Evolutionary conservation across 2,888 invertebrate genomes (phyloP), one percentile per base, ranked within the genome.

Genomic region (Tenodera sinensis): DNA sequence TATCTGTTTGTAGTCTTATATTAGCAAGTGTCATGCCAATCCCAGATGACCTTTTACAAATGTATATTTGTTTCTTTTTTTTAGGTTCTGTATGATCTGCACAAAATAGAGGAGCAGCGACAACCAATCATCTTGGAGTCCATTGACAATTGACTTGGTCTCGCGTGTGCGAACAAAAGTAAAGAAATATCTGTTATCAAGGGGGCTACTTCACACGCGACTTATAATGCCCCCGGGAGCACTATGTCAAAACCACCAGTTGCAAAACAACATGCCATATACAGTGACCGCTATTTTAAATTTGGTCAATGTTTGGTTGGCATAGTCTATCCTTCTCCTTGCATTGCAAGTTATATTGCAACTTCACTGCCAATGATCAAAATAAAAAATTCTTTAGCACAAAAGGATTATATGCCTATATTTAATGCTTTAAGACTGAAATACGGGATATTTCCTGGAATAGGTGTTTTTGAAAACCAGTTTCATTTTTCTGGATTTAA

Each of bases 21-120:
- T 42, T 42, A 42, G 12, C 42, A 42, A 42, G 7, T 34, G 7
- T 7, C 34, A 34, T n/a, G 30, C 15, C 27, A 30, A 83, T 42
- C 25, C 42, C 20, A n/a, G 20, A 4, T n/a, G 83, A 82, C 42
- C 84, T 84, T 89, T 27, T 27, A 87, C 88, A 12, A 71, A 85
- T 71, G 6, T 85, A 34, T 9, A 47, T 84, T 84, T 20, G 20
- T 42, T 89, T 91, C 90, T 4, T 81, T 88, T 47, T 90, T 91
- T 84, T 91, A 94, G 94, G 94, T 95, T 88, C 93, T 95, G 88
- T 93, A 95, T 92, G 96, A 95, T 91, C 93, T 96, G 90, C 93
- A 94, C 90, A 94, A 92, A 91, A 92, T 94, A 84, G 94, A 94
- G 91, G 92, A 93, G 83, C 92, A 92, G 89, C 92, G 54, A 20